phyloP scores from a whole-genome alignment of 2,797 vertebrate genomes.

The Ctenochaetus hawaiiensis region DNA sequence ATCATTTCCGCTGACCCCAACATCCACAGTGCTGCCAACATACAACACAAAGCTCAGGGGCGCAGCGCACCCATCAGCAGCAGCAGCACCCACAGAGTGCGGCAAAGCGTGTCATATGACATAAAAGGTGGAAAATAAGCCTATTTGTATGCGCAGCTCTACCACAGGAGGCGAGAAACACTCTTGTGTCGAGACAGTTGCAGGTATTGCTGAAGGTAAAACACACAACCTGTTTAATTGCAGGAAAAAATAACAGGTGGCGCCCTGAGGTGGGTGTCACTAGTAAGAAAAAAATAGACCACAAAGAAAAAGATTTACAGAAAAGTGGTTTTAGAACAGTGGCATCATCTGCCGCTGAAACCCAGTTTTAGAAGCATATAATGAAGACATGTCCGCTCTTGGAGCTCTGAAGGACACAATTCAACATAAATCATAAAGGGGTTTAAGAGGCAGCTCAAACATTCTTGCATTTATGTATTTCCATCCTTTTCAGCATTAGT shows the following conservation, averaged over 20 bases:
- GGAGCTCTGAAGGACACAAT: background rate
- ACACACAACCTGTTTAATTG: conserved; percentile 32
- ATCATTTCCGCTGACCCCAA: conserved; percentile 4
- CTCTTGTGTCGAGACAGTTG: conserved; percentile 45
- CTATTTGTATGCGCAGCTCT: conserved; percentile 66
- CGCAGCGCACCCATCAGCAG: background rate
- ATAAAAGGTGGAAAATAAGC: conserved; percentile 67
- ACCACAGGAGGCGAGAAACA: conserved; percentile 36
- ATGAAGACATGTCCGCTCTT: background rate
- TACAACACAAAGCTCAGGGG: background rate
- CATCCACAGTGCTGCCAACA: background rate
- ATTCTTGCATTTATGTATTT: background rate
- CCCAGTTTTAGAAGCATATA: conserved; percentile 2
- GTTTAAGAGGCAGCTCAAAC: background rate
- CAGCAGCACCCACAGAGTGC: conserved; percentile 13
- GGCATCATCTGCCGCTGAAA: conserved; percentile 9
- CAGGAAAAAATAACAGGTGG: conserved; percentile 27
- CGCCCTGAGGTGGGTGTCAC: conserved; percentile 29
- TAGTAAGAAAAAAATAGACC: too few relatives aligned
- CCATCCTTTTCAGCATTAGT: background rate
- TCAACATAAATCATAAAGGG: background rate
- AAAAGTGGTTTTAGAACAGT: background rate
- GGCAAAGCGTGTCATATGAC: background rate
- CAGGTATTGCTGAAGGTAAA: conserved; percentile 27
- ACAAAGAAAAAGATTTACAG: too few relatives aligned